Conservation (phyloP, 2,113 vertebrate species). For the Colaptes auratus region DNA sequence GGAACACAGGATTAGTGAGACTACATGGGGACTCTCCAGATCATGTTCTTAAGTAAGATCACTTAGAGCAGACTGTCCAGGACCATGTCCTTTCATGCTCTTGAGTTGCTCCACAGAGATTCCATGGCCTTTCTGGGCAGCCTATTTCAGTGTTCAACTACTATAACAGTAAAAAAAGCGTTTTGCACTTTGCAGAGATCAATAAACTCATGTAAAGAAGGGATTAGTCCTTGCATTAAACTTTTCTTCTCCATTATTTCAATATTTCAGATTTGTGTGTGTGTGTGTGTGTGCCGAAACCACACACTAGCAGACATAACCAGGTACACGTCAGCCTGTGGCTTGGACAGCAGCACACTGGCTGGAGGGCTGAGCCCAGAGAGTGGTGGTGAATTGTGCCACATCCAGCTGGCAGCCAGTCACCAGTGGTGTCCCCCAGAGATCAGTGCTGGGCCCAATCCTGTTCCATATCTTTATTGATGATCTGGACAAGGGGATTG, state of each 20-base stretch:
- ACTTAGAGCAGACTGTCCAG: background rate
- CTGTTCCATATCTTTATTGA: no score
- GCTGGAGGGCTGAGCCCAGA: no score
- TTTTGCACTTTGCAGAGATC: background rate
- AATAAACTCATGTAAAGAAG: background rate
- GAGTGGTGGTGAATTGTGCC: no score
- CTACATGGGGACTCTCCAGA: background rate
- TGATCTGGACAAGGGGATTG: no score
- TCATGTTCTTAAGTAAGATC: background rate
- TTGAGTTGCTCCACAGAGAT: background rate
- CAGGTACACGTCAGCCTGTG: no score
- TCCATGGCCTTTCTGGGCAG: background rate
- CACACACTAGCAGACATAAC: rapidly evolving
- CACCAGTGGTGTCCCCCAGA: no score
- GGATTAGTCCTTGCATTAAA: background rate
- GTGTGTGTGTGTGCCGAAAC: background rate
- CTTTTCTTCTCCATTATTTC: background rate
- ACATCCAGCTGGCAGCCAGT: no score
- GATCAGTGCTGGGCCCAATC: no score
- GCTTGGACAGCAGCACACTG: no score
- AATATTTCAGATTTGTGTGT: background rate
- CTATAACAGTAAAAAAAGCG: background rate
- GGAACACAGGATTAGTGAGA: background rate
- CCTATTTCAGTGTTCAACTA: background rate
- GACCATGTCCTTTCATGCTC: background rate